A percentile compares a stretch with the other conserved stretches of the same genome.
Conservation (phyloP, 2,888 invertebrate genomes). For the Xiphydria camelus region DNA sequence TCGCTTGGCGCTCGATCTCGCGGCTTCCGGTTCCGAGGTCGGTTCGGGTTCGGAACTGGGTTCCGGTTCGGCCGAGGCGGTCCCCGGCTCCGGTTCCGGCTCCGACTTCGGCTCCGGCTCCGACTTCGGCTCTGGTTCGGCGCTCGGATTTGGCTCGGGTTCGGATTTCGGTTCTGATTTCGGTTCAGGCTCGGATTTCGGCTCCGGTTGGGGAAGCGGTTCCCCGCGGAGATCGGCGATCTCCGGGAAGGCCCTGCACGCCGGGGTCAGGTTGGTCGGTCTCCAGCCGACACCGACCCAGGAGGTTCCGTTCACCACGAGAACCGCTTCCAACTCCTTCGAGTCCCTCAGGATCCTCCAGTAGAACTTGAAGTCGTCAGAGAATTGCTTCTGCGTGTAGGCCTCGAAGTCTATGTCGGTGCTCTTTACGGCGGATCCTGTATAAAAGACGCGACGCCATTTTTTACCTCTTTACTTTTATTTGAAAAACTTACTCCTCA, state of each 20-base stretch:
- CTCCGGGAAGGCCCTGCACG: constrained; percentile 80
- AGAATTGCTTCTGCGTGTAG: constrained; percentile 73
- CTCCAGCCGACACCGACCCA: constrained; percentile 90
- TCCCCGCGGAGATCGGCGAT: constrained; percentile 59
- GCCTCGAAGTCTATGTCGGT: constrained; percentile 72
- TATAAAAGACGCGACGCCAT: constrained; percentile 27
- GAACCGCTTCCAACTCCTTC: constrained; percentile 84
- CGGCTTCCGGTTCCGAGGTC: constrained; percentile 34
- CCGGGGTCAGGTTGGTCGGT: constrained; percentile 72
- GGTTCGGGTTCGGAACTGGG: constrained; percentile 42
- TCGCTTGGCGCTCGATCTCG: constrained; percentile 46
- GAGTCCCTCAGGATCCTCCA: constrained; percentile 84
- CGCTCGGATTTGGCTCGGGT: constrained; percentile 43
- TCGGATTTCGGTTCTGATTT: constrained; percentile 50
- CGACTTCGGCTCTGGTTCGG: constrained; percentile 18
- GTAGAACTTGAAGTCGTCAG: constrained; percentile 76
- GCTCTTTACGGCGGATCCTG: constrained; percentile 77
- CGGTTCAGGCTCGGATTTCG: constrained; percentile 49
- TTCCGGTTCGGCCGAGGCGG: constrained; percentile 50
- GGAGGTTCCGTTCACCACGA: constrained; percentile 85
- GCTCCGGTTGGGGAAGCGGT: constrained; percentile 57
- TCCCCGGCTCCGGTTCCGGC: constrained; percentile 53
- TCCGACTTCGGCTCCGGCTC: constrained; percentile 55
- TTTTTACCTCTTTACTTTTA: background rate
- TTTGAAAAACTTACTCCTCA: constrained; percentile 1